Conservation (phyloP, 2,113 vertebrate species). For the Chinchilla lanigera region DNA sequence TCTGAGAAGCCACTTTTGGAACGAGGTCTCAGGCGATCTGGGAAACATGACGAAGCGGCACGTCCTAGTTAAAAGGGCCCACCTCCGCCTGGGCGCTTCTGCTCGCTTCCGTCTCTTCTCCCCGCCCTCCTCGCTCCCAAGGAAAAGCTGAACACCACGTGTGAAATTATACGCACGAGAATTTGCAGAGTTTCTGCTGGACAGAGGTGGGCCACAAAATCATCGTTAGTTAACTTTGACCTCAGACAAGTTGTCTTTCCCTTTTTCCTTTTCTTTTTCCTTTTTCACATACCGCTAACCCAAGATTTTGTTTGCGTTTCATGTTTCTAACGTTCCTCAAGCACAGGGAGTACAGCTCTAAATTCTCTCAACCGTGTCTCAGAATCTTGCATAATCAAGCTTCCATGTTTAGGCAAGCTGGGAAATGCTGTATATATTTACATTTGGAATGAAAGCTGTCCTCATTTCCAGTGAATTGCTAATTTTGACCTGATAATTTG, state of each 20-base stretch:
- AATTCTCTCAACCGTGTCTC: slow-evolving; percentile 20
- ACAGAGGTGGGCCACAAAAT: neutral
- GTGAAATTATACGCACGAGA: neutral
- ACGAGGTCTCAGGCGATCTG: neutral
- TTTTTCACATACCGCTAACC: neutral
- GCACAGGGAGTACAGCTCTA: neutral
- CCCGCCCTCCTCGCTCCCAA: neutral
- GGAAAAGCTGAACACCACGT: neutral
- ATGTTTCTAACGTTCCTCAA: neutral
- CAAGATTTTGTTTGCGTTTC: slow-evolving; percentile 1
- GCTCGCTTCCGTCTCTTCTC: neutral
- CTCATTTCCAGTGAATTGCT: slow-evolving; percentile 17
- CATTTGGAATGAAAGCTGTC: slow-evolving; percentile 37
- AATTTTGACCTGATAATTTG: slow-evolving; percentile 49
- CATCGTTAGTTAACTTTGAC: slow-evolving; percentile 26
- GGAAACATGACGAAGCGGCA: neutral
- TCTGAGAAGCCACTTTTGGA: neutral
- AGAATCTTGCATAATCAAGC: slow-evolving; percentile 28
- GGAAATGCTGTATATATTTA: slow-evolving; percentile 44
- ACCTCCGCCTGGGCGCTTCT: neutral
- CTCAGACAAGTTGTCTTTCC: neutral
- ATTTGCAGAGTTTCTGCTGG: slow-evolving; percentile 13
- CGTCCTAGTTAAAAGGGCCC: neutral
- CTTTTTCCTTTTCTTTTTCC: neutral
- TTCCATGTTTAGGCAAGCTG: slow-evolving; percentile 36